phyloP scores from a whole-genome alignment of 2,888 invertebrate species.

The Drosophila affinis region DNA sequence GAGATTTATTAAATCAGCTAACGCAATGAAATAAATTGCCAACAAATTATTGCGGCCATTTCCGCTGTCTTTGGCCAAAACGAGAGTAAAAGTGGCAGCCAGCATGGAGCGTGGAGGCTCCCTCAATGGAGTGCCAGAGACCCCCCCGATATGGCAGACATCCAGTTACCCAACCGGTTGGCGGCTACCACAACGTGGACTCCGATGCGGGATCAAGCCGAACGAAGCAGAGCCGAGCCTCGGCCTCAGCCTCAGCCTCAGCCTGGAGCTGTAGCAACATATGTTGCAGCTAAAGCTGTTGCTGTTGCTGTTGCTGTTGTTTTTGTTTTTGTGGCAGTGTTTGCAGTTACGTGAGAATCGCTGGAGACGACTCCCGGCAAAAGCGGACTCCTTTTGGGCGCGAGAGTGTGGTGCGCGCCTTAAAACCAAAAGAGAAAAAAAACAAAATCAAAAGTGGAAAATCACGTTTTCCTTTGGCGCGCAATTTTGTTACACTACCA shows the following conservation, averaged over 20 bases:
- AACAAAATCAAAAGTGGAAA: constrained; percentile 70
- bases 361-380: constrained; percentile 41
- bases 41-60: constrained; percentile 73
- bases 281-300: constrained; percentile 21
- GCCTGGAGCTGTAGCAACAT: constrained; percentile 45
- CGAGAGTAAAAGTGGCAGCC: constrained; percentile 70
- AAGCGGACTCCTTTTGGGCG: constrained; percentile 68
- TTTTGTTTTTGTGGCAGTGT: constrained; percentile 14
- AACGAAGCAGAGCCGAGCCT: not conserved
- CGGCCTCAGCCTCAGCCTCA: constrained; percentile 1
- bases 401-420: constrained; percentile 48
- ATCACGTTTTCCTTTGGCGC: constrained; percentile 77
- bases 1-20: constrained; percentile 64
- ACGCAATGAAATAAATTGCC: constrained; percentile 71
- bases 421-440: constrained; percentile 27
- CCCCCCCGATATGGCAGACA: constrained; percentile 23
- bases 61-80: constrained; percentile 65
- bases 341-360: constrained; percentile 72
- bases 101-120: constrained; percentile 14
- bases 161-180: constrained; percentile 70
- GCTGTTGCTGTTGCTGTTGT: constrained; percentile 7
- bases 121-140: constrained; percentile 32
- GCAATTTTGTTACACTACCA: too few species aligned
- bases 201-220: not conserved
- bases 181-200: constrained; percentile 20